These are phyloP conservation scores for Coleophora flavipennella DNA, from an alignment of 2,888 invertebrate species.

Conservation along the genomic window DNA sequence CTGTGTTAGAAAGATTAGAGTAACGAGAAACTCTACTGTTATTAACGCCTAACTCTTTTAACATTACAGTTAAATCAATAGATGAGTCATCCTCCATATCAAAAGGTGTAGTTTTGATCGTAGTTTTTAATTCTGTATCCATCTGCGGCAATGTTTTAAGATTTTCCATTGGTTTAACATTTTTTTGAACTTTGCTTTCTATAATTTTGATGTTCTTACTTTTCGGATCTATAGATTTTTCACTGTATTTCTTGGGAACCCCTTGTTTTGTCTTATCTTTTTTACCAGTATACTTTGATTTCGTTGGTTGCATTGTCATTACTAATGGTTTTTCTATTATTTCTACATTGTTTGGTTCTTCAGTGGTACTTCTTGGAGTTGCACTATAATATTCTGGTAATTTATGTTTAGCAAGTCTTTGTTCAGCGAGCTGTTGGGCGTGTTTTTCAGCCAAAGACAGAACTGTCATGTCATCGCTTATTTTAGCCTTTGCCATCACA, in stretches of 20 bases:
- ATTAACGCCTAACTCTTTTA: constrained; percentile 36
- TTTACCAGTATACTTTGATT: constrained; percentile 25
- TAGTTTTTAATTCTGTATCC: constrained; percentile 16
- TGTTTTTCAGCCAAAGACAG: constrained; percentile 63
- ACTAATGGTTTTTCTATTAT: constrained; percentile 19
- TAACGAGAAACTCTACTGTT: constrained; percentile 19
- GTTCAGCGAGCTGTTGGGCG: constrained; percentile 55
- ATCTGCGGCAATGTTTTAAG: constrained; percentile 14
- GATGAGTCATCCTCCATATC: constrained; percentile 31
- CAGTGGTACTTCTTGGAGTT: constrained; percentile 20
- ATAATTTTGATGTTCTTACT: constrained; percentile 26
- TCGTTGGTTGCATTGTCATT: constrained; percentile 16
- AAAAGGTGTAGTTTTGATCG: constrained; percentile 13
- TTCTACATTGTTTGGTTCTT: constrained; percentile 14
- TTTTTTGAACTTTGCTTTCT: constrained; percentile 22
- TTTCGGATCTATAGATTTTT: constrained; percentile 39
- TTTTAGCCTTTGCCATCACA: constrained; percentile 67
- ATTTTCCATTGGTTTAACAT: constrained; percentile 22
- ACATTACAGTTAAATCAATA: constrained; percentile 50
- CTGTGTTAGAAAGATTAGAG: constrained; percentile 24
- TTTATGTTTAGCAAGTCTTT: constrained; percentile 30
- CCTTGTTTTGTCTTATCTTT: constrained; percentile 34
- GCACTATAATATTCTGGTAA: constrained; percentile 8
- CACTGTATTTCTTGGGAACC: constrained; percentile 51
- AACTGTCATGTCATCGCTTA: constrained; percentile 64